Conservation (phyloP, 2,888 invertebrate genomes). For the Platycheirus rosarum region DNA sequence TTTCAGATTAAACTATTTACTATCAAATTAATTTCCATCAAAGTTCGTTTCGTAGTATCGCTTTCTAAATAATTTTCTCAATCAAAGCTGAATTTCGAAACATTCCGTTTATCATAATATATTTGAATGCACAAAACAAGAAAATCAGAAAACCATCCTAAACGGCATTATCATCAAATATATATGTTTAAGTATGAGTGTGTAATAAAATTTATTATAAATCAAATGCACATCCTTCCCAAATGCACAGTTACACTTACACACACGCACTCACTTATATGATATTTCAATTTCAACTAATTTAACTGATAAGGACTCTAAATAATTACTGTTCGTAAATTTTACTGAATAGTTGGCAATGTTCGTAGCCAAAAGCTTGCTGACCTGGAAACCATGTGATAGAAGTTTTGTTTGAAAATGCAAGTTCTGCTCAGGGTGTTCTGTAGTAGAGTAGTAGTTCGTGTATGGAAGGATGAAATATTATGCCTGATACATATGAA, state of each 20-base stretch:
- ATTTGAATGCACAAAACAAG: too few species aligned
- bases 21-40: background rate
- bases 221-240: background rate
- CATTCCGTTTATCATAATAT: too few species aligned
- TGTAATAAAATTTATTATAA: background rate
- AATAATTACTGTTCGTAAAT: constrained; percentile 71
- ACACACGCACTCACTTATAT: constrained; percentile 6
- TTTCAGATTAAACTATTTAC: too few species aligned
- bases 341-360: constrained; percentile 60
- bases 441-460: constrained; percentile 34
- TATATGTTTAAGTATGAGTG: background rate
- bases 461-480: constrained; percentile 36
- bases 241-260: background rate
- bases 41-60: background rate
- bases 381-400: constrained; percentile 72
- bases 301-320: constrained; percentile 62
- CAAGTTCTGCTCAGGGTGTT: constrained; percentile 56
- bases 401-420: constrained; percentile 61
- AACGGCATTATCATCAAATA: background rate
- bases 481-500: constrained; percentile 29
- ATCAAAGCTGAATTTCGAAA: too few species aligned
- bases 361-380: constrained; percentile 62
- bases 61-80: too few species aligned
- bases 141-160: background rate
- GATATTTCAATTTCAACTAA: constrained; percentile 58